Evolutionary conservation across 2,797 vertebrate genomes (phyloP).

Genomic region (Xerus rutilus): DNA sequence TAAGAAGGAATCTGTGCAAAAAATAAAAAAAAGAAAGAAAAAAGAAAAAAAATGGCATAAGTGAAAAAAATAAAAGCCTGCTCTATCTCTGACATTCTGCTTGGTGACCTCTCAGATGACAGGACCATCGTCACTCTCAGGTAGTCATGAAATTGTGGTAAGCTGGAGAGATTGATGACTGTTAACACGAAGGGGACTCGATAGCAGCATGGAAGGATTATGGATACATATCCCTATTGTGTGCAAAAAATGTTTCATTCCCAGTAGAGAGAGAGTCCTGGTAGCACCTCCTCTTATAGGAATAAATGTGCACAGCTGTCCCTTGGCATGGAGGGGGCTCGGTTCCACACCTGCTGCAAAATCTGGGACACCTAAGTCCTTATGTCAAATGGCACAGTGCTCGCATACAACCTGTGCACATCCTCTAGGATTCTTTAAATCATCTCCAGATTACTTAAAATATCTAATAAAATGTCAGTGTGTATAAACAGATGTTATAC

Average conservation of each 20-base stretch:
- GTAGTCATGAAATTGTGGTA: fast-evolving
- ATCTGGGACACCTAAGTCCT: not conserved
- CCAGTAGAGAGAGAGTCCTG: not conserved
- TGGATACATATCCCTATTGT: not conserved
- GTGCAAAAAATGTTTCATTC: not conserved
- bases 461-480: not conserved
- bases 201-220: not conserved
- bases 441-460: not conserved
- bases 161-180: not conserved
- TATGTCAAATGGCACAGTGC: not conserved
- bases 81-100: not conserved
- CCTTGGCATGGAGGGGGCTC: not conserved
- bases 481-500: not conserved
- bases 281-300: not conserved
- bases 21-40: not conserved
- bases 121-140: too few relatives aligned
- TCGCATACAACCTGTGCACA: not conserved
- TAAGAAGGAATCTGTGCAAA: not conserved
- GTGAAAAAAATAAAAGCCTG: not conserved
- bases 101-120: not conserved
- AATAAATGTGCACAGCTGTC: not conserved
- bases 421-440: not conserved
- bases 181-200: not conserved
- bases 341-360: not conserved
- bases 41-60: not conserved